Evolutionary conservation across 2,888 invertebrate genomes (phyloP).

Genomic region (Cotesia congregata): DNA sequence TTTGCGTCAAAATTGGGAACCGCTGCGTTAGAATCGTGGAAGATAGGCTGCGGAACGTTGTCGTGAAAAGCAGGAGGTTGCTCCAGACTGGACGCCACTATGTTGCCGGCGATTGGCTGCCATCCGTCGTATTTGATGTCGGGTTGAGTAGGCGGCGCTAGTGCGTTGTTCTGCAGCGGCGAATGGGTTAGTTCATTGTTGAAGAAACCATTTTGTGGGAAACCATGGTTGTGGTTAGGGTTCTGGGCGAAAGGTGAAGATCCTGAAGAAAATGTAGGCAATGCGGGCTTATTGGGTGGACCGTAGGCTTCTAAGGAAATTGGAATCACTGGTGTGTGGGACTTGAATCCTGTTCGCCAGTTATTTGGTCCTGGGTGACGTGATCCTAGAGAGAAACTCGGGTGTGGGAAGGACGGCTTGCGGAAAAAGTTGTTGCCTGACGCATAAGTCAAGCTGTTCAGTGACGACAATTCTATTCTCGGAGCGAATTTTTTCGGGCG

Average conservation of each 20-base stretch:
- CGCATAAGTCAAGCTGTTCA: constrained; percentile 66
- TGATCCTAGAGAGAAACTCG: constrained; percentile 55
- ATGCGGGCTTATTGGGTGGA: constrained; percentile 56
- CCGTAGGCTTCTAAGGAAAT: constrained; percentile 64
- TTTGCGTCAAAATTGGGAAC: background rate
- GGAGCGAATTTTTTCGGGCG: constrained; percentile 67
- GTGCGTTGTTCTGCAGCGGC: constrained; percentile 79
- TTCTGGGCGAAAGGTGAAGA: constrained; percentile 48
- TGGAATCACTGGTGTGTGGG: constrained; percentile 55
- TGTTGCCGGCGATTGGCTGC: constrained; percentile 85
- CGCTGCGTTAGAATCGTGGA: background rate
- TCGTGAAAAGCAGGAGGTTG: constrained; percentile 36
- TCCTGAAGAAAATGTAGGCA: constrained; percentile 30
- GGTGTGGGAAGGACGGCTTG: constrained; percentile 57
- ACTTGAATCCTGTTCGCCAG: constrained; percentile 45
- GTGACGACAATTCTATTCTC: constrained; percentile 44
- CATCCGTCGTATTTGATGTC: constrained; percentile 87
- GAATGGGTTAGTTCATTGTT: constrained; percentile 75
- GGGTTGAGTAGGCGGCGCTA: constrained; percentile 82
- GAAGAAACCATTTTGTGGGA: constrained; percentile 53
- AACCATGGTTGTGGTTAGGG: constrained; percentile 57
- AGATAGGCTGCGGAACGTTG: constrained; percentile 13
- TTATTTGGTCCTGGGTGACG: constrained; percentile 68
- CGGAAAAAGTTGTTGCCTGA: background rate
- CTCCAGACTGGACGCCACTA: constrained; percentile 60